Evolutionary conservation across 2,888 invertebrate species (phyloP), one percentile per base, ranked within the genome.

Genomic region (Steromphala cineraria): DNA sequence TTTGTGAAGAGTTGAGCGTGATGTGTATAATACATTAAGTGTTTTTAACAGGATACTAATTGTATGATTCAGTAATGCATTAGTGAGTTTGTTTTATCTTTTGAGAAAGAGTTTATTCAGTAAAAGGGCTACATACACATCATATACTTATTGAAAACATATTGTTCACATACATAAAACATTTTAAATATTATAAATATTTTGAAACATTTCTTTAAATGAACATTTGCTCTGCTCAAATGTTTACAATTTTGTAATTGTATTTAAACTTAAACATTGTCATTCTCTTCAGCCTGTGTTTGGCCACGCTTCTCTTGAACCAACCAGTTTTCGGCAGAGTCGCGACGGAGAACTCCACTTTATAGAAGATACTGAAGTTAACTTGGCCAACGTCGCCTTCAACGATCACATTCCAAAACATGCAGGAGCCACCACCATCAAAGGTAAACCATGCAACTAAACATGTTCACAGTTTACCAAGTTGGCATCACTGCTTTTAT

Each of bases 311-410:
- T 88, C 89, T 13, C 78, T 86, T 21, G 93, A 93, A 74, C 81
- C 90, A 15, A 79, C 85, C n/a, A 81, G 87, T n/a, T 92, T 92
- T 78, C 84, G 89, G 53, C 90, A 90, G 31, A 87, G 90, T 15
- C 89, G 88, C 80, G 93, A 93, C 76, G 90, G 88, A 67, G 93
- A 93, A 28, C 85, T 93, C 24, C 90, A 89, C 81, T 92, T 91
- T 81, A 83, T 89, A 0, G 92, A 93, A 75, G 93, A 93, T 75
- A 80, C 84, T 56, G 92, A 93, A 19, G 82, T 91, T 0, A 91
- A 89, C 78, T 85, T 93, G 10, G 85, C 87, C 19, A 86, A 88
- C 53, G 82, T 90, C 77, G 92, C 91, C 21, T 87, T 88, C 24
- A 88, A 87, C 76, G 85, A 81, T 31, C 88, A 88, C 78, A 81